Conservation (phyloP, 2,113 vertebrate species). For the Motacilla tschutschensis region DNA sequence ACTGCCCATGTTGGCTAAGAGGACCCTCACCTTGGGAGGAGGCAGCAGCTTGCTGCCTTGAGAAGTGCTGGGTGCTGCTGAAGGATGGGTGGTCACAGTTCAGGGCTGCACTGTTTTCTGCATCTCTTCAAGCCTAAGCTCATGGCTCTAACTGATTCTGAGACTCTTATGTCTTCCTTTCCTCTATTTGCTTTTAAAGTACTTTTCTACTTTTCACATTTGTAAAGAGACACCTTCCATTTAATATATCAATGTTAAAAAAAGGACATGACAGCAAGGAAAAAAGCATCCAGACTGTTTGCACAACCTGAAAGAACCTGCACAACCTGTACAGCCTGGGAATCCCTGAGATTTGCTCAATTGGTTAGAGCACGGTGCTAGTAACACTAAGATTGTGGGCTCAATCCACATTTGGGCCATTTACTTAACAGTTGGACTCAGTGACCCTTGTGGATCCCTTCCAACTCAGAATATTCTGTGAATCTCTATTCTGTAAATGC, state of each 20-base stretch:
- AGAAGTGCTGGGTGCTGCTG: neutral
- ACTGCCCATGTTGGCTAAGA: neutral
- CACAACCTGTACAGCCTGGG: neutral
- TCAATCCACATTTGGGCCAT: neutral
- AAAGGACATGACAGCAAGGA: neutral
- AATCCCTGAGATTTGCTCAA: neutral
- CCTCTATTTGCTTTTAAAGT: neutral
- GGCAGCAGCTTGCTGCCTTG: neutral
- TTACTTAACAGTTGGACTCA: neutral
- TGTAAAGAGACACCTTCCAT: neutral
- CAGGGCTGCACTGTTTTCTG: neutral
- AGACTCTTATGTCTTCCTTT: neutral
- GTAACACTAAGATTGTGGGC: neutral
- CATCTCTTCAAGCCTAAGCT: neutral
- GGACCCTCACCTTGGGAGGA: rapidly evolving
- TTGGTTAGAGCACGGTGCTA: neutral
- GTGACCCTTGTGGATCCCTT: neutral
- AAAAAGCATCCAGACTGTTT: neutral
- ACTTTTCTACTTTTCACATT: neutral
- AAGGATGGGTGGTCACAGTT: neutral
- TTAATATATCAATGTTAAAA: neutral
- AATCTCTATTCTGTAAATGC: neutral
- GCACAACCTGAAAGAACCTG: neutral
- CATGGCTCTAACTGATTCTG: neutral
- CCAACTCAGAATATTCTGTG: neutral